Base-by-base conservation (phyloP, 1,140 invertebrate species). In the Bombus vancouverensis region DNA sequence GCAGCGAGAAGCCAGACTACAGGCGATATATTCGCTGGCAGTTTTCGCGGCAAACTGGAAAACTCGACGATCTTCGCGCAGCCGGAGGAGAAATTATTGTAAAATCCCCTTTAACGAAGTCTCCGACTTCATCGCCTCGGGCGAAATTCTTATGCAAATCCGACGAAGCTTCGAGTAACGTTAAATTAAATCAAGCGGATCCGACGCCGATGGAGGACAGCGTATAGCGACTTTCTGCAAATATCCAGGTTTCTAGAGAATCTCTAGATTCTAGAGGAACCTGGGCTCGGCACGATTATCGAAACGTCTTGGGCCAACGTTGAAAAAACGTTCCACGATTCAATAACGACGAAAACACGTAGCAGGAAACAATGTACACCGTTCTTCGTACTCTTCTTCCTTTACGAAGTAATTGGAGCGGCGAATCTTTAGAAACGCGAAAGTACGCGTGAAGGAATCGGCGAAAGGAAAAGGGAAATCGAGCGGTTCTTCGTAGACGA, bases 111-210 rank as follows among this genome's bases (percentile, higher is more conserved):
- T 83, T 81, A 77, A 83, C 79, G 47, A 88, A 86, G 66, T 89
- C 78, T 68, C 70, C 12, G 70, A 78, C 88, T 84, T 28, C 37
- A 57, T 85, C 73, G 79, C 78, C 76, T 87, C 66, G 57, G 68
- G 83, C 28, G 71, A 65, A 75, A 87, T 87, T 89, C 86, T 89
- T 87, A 85, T 89, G 85, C 82, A 87, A 89, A 90, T 90, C 76
- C 73, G n/a, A 47, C 73, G 66, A 57, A 47, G 32, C 82, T 84
- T 37, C 57, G 65, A 80, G 44, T 71, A 85, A 89, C 59, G 88
- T 90, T 89, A 82, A 89, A 89, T 90, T 89, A 90, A 90, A 89
- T 90, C 86, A 62, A 87, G 57, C 77, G 53, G 73, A 90, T 80
- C 53, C 68, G 68, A 39, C 1, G 34, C 32, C 32, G 15, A 34